A percentile compares a stretch with the other conserved stretches of the same genome.
Conservation (phyloP, 2,888 invertebrate species). For the Portevinia maculata region DNA sequence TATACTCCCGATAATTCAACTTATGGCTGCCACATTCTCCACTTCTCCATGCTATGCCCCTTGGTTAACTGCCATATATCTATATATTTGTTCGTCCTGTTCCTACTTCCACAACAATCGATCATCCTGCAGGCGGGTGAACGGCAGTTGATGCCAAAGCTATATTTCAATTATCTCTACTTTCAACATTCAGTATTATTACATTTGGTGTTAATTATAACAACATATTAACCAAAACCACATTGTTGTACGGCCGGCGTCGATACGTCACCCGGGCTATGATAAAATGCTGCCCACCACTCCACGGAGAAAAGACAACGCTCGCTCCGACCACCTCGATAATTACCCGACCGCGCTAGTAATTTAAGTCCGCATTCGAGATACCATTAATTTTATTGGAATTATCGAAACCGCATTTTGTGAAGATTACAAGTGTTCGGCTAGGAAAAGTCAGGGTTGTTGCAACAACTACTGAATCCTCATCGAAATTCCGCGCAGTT, state of each 20-base stretch:
- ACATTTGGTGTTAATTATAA: slow-evolving; percentile 50
- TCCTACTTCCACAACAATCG: slow-evolving; percentile 26
- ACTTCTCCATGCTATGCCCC: neutral
- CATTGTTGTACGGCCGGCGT: slow-evolving; percentile 47
- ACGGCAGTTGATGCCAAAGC: slow-evolving; percentile 2
- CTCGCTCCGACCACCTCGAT: slow-evolving; percentile 21
- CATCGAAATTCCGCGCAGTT: slow-evolving; percentile 3
- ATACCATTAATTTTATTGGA: slow-evolving; percentile 48
- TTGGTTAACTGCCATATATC: neutral
- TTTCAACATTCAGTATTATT: slow-evolving; percentile 43
- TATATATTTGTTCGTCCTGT: slow-evolving; percentile 2
- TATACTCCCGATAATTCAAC: neutral
- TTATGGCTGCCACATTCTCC: neutral
- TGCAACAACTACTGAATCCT: neutral
- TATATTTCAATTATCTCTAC: slow-evolving; percentile 55
- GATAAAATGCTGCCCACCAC: slow-evolving; percentile 7
- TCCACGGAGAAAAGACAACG: neutral
- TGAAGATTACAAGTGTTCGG: slow-evolving; percentile 48
- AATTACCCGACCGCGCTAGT: slow-evolving; percentile 47
- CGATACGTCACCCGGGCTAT: slow-evolving; percentile 33
- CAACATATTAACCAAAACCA: slow-evolving; percentile 49
- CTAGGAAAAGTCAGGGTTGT: slow-evolving; percentile 2
- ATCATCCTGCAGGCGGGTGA: slow-evolving; percentile 16
- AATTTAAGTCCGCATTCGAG: slow-evolving; percentile 18
- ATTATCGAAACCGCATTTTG: slow-evolving; percentile 51